Conservation (phyloP, 2,888 invertebrate species). For the Deilephila elpenor region DNA sequence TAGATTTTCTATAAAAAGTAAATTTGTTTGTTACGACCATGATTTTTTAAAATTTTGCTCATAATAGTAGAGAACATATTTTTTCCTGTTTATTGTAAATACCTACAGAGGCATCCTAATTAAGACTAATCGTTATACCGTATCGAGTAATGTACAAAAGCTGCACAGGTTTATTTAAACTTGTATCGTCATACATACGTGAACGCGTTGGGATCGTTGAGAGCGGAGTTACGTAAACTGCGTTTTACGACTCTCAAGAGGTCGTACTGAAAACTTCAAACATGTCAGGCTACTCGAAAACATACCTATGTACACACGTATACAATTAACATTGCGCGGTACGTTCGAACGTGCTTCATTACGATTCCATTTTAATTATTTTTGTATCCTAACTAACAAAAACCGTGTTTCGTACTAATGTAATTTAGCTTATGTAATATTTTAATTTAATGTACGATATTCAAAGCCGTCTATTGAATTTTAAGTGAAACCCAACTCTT, state of each 20-base stretch:
- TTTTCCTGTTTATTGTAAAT: too few relatives aligned
- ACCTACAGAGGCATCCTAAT: too few relatives aligned
- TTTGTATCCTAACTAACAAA: not conserved
- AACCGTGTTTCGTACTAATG: not conserved
- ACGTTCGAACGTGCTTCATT: not conserved
- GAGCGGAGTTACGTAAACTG: conserved; percentile 30
- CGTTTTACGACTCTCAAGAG: conserved; percentile 28
- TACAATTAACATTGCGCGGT: conserved; percentile 8
- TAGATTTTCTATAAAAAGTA: too few relatives aligned
- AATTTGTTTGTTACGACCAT: too few relatives aligned
- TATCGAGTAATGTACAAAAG: not conserved
- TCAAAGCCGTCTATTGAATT: not conserved
- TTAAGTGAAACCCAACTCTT: not conserved
- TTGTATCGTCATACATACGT: not conserved
- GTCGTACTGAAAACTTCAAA: conserved; percentile 19
- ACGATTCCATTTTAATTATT: not conserved
- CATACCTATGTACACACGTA: not conserved
- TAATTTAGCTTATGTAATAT: conserved; percentile 1
- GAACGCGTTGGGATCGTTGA: conserved; percentile 5
- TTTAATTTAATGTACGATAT: not conserved
- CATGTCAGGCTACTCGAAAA: not conserved
- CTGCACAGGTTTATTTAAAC: not conserved
- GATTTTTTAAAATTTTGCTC: too few relatives aligned
- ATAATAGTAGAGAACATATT: too few relatives aligned
- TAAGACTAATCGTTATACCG: not conserved